Base-by-base conservation (phyloP, 1,140 invertebrate species). In the Wasmannia auropunctata region DNA sequence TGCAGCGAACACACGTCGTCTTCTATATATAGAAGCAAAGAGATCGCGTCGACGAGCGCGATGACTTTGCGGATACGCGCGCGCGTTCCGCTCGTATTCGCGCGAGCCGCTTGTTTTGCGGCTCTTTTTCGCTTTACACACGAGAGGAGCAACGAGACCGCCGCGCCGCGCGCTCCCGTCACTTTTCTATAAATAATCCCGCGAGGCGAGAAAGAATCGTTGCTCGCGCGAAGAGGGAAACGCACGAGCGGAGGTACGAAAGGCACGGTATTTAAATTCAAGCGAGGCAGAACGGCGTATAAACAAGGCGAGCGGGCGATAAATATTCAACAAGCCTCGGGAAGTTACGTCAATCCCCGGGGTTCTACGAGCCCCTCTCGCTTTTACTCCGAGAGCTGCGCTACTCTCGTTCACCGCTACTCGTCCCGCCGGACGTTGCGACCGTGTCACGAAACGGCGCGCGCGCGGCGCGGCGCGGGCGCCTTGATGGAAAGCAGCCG, bases 311-410 rank as follows among this genome's bases (percentile, higher is more conserved):
- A 85, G 75, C 74, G 80, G n/a, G 51, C 80, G 90, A 91, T 91
- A 91, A 91, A 91, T 91, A 91, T 91, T 91, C 90, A 91, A 88
- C 87, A 87, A 40, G 77, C 63, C 74, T 25, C 75, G 80, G 79
- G 74, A 90, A 70, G 77, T 67, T 74, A 72, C 79, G 81, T 86
- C 75, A 87, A 85, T 43, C 67, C n/a, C 56, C 40, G 80, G 65
- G 37, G n/a, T n/a, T 46, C 60, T 65, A 81, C 67, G 70, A 25
- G 51, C 37, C 80, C 65, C 80, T 43, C 80, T 76, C 40, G 84
- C 40, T 65, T n/a, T 65, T 72, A 84, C 85, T 62, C 83, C 63
- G 70, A 87, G n/a, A n/a, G 70, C 74, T 74, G 5, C 43, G 31
- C 16, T 54, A 22, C 70, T 31, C 10, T 46, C 74, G 63, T 37